phyloP scores from a whole-genome alignment of 2,113 vertebrate species.

The Connochaetes taurinus region DNA sequence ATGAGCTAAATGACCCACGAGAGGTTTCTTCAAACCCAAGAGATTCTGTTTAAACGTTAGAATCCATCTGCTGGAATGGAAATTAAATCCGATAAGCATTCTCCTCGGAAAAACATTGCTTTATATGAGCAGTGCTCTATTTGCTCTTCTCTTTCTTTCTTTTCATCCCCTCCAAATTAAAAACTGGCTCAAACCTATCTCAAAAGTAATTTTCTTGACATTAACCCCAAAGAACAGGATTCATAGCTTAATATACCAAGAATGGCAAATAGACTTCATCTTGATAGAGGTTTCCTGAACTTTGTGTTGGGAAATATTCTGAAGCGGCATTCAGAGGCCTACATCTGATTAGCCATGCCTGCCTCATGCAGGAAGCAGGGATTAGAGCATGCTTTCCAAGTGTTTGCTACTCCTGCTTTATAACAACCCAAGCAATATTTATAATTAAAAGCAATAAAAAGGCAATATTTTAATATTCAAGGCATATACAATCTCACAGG shows the following conservation, averaged over 20 bases:
- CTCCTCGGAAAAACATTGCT: constrained; percentile 46
- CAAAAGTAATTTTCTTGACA: constrained; percentile 64
- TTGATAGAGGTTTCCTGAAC: constrained; percentile 37
- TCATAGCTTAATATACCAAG: constrained; percentile 44
- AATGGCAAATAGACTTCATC: constrained; percentile 43
- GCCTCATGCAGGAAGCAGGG: neutral
- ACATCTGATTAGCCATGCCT: neutral
- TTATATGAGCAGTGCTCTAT: constrained; percentile 50
- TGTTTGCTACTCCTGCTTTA: neutral
- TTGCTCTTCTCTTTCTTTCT: constrained; percentile 53
- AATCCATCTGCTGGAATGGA: constrained; percentile 53
- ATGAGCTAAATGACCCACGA: constrained; percentile 47
- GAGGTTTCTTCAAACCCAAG: constrained; percentile 58
- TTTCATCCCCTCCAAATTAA: constrained; percentile 63
- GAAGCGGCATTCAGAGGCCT: constrained; percentile 7
- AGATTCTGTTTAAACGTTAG: constrained; percentile 61
- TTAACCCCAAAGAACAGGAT: constrained; percentile 43
- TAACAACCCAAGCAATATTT: neutral
- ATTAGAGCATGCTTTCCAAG: neutral
- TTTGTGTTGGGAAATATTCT: constrained; percentile 39
- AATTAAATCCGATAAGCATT: constrained; percentile 59
- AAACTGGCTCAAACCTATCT: constrained; percentile 44
- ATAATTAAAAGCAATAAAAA: constrained; percentile 12
- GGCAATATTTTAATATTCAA: constrained; percentile 31
- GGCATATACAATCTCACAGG: neutral